A percentile compares a stretch with the other conserved stretches of the same genome.
Evolutionary conservation across 2,888 invertebrate genomes (phyloP).

Genomic region (Acronicta psi): DNA sequence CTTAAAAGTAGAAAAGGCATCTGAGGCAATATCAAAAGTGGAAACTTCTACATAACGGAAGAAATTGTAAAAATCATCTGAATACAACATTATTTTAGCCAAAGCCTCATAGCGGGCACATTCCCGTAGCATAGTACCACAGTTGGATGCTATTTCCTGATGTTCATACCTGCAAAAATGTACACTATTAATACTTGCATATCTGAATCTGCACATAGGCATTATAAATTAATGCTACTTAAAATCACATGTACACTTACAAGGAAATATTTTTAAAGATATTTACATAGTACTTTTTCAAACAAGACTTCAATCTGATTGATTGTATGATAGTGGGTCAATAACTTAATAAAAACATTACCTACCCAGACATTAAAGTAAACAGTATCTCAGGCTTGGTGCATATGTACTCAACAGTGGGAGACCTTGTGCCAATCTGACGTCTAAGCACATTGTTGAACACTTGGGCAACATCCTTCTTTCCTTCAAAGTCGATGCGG

Average conservation of each 20-base stretch:
- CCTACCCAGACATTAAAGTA: conserved; percentile 98
- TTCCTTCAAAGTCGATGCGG: conserved; percentile 96
- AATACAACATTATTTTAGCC: conserved; percentile 99
- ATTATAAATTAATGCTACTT: no score
- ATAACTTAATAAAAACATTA: conserved; percentile 26
- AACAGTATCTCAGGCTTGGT: conserved; percentile 99
- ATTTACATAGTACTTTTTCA: no score
- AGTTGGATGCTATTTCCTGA: conserved; percentile 99
- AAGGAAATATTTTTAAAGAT: no score
- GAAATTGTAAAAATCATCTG: conserved; percentile 99
- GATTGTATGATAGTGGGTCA: no score
- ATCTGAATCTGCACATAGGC: no score
- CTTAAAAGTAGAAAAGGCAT: conserved; percentile 99
- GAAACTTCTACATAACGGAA: conserved; percentile 99
- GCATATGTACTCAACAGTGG: conserved; percentile 99
- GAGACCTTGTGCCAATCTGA: conserved; percentile 99
- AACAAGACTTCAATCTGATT: no score
- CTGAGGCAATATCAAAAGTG: conserved; percentile 99
- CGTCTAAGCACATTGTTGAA: conserved; percentile 99
- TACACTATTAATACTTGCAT: conserved; percentile 20
- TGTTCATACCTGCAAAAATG: conserved; percentile 95
- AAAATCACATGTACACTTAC: no score
- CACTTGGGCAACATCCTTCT: conserved; percentile 99
- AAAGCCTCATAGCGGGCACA: conserved; percentile 99
- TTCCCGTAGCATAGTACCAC: conserved; percentile 99